Evolutionary conservation across 2,888 invertebrate species (phyloP), one percentile per base, ranked within the genome.

Genomic region (Pyrochroa serraticornis): DNA sequence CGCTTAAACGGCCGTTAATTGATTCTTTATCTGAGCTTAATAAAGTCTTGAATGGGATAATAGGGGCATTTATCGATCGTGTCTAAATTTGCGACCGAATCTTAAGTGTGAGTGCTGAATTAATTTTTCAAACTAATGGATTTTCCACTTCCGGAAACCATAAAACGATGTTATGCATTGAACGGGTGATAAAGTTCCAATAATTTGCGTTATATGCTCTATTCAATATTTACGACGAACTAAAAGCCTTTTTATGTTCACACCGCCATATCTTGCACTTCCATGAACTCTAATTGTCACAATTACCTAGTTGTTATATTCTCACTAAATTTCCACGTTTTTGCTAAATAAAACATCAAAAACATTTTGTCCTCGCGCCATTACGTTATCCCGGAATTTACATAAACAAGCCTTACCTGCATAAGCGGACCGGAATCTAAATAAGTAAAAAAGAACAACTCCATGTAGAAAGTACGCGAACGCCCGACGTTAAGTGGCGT

Each of bases 1-100:
- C 49, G 45, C 37, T 48, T 39, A 57, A 56, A 45, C 42, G 54
- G 14, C 39, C 22, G 44, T 50, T 59, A 59, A 59, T 59, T 59
- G 41, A 33, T 42, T 35, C 33, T 14, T n/a, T 41, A 49, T 50
- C 22, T 22, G 22, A 22, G 5, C 22, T 22, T 22, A 22, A 22
- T 22, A 22, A 22, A 3, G 22, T 22, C 22, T 22, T 22, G 22
- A 22, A 2, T 2, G 22, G 22, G 22, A 22, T 22, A 22, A 22
- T 22, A 22, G 22, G 22, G 22, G 22, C 22, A 5, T 22, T 22
- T 22, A 22, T 22, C 22, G 22, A 22, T 22, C 22, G 22, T 2
- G 22, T 5, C 5, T 22, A 22, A 35, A n/a, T 10, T 35, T n/a
- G 9, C 6, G 36, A 10, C 10, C 9, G 3, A n/a, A 10, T 35